These are phyloP conservation scores for Encarsia formosa DNA, from an alignment of 2,888 invertebrate species.

Conservation along the genomic window DNA sequence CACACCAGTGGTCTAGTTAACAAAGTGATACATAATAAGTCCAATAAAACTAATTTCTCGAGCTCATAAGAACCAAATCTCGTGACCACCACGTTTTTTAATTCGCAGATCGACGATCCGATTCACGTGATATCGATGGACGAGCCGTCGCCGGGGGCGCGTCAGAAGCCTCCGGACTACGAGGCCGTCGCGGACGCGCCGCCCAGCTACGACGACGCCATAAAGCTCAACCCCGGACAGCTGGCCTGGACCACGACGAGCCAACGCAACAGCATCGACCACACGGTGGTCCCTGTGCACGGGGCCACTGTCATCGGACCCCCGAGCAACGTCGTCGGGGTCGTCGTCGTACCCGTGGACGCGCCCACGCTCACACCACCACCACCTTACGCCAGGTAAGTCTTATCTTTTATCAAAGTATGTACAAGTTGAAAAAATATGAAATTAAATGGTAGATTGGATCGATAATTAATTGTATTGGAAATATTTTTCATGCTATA, in stretches of 20 bases:
- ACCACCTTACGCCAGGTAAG: constrained; percentile 47
- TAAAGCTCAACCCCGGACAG: constrained; percentile 64
- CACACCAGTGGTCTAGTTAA: no score
- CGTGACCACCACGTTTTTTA: no score
- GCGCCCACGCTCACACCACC: constrained; percentile 40
- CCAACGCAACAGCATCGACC: constrained; percentile 9
- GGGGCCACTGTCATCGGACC: no score
- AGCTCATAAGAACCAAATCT: no score
- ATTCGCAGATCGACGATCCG: constrained; percentile 62
- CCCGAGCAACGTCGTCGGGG: constrained; percentile 6
- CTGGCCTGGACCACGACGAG: constrained; percentile 41
- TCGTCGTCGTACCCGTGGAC: constrained; percentile 28
- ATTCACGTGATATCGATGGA: constrained; percentile 65
- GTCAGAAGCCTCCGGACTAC: constrained; percentile 70
- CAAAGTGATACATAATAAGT: no score
- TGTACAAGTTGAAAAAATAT: no score
- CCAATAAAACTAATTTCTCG: no score
- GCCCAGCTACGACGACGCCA: constrained; percentile 70
- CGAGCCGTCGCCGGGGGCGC: constrained; percentile 55
- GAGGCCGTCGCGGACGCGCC: constrained; percentile 67
- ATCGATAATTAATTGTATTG: no score
- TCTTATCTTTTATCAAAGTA: no score
- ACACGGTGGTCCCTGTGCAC: constrained; percentile 9
- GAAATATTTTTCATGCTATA: no score
- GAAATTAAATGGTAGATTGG: no score